These are phyloP conservation scores for Hoplodrina blanda DNA, from an alignment of 2,888 invertebrate genomes.

Conservation along the genomic window DNA sequence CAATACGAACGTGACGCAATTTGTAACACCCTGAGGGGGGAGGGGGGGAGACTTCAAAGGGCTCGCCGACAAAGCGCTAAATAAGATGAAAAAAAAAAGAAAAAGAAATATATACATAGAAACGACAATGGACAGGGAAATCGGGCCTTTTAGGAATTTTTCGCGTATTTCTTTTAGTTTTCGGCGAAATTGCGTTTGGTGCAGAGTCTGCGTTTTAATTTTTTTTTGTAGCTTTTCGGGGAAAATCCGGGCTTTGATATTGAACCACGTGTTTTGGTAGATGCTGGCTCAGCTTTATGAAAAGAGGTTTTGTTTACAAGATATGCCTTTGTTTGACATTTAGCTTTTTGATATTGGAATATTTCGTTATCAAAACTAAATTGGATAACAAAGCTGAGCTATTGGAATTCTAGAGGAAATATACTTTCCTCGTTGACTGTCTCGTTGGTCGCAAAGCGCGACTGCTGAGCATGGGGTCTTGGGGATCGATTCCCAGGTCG, in stretches of 20 bases:
- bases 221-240: constrained; percentile 60
- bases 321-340: constrained; percentile 42
- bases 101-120: constrained; percentile 80
- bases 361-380: constrained; percentile 30
- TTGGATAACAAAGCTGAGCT: constrained; percentile 17
- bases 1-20: constrained; percentile 87
- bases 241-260: constrained; percentile 54
- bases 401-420: constrained; percentile 6
- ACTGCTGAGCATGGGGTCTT: no score
- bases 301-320: constrained; percentile 47
- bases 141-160: constrained; percentile 82
- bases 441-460: no score
- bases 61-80: constrained; percentile 90
- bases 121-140: constrained; percentile 89
- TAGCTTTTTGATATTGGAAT: constrained; percentile 32
- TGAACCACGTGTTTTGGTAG: constrained; percentile 27
- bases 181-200: constrained; percentile 76
- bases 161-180: constrained; percentile 81
- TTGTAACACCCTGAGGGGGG: constrained; percentile 82
- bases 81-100: constrained; percentile 90
- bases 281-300: constrained; percentile 12
- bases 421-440: not conserved
- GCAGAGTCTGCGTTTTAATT: constrained; percentile 70
- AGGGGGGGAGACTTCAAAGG: constrained; percentile 86
- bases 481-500: no score